Base-by-base conservation (phyloP, 2,797 vertebrate genomes). In the Clarias platycephalus region DNA sequence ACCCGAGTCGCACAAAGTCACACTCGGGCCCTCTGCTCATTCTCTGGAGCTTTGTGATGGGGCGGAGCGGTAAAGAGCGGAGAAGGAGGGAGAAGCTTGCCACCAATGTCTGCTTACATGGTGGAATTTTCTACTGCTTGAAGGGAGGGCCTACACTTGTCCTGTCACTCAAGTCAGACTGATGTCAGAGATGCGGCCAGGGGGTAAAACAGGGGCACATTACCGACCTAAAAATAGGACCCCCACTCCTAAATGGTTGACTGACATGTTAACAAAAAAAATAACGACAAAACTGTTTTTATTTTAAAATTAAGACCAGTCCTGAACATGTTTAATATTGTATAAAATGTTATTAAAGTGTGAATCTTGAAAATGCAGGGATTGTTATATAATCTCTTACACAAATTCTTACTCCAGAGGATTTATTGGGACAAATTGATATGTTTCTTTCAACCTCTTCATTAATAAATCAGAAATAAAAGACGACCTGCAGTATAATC, bases 71-170 rank as follows among this genome's bases (percentile, higher is more conserved):
- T 90, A 80, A 90, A 90, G 89, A 86, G 81, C 80, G 44, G 86
- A 78, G 83, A 62, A 83, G 62, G 44, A 72, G 85, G 76, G 78
- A 86, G 82, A 88, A 88, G 89, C 88, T 85, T 90, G 88, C 86
- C 86, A 84, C 89, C 88, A 91, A 91, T 88, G 88, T 92, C 92
- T 93, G 93, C 93, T 94, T 94, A 93, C 91, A 89, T 91, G 74
- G 91, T 93, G 91, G 93, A 95, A 95, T 95, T 93, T 90, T 88
- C 88, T 90, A 83, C 88, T 89, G 87, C 91, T 91, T 13, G 49
- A 92, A 90, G 91, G 93, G 92, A 92, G 91, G 91, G 86, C 89
- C 91, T 89, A 94, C 95, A 96, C 94, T 93, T 95, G 95, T 94
- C 92, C 94, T 94, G 93, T 95, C 95, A 95, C 91, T 96, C 95